Evolutionary conservation across 2,113 vertebrate genomes (phyloP), one percentile per base, ranked within the genome.

Genomic region (Erythrolamprus reginae): DNA sequence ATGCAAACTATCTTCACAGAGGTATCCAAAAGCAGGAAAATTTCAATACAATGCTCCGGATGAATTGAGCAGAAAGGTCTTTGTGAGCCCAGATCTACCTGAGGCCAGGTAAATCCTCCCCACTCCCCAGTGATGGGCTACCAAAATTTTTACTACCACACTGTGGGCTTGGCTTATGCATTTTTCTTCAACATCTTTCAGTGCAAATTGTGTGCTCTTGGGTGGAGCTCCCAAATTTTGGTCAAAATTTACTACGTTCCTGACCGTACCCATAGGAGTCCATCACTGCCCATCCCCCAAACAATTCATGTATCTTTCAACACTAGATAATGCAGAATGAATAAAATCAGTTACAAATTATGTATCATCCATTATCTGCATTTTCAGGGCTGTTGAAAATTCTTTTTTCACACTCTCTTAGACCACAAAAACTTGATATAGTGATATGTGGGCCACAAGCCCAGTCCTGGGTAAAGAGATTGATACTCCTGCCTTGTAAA

Each of bases 361-460:
- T 82, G 21, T 89, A 91, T 51, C n/a, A 91, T 94, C 93, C 90
- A 85, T 92, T 50, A n/a, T 77, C 65, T 19, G 88, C 47, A 61
- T 65, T 5, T 23, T 85, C 12, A 19, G n/a, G 50, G 24, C 93
- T 45, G 88, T 84, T 91, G 86, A 92, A 26, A 65, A 83, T 92
- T 93, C 94, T 94, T 95, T 94, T 85, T 89, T 82, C 10, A 45
- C 88, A 45, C 88, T 86, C 86, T 5, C n/a, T 92, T 58, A 24
- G 55, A 85, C 91, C 38, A 89, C 93, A 86, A 91, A 90, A 92
- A 92, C 93, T 86, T 92, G 91, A 84, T 91, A 92, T 90, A 65
- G 90, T 0, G 58, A 93, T 93, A 92, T 0, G 93, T 93, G 92
- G 91, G 56, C 91, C 94, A 23, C 90, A 94, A 93, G 61, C 94